Evolutionary conservation across 2,888 invertebrate species (phyloP).

Genomic region (Choreutis nemorana): DNA sequence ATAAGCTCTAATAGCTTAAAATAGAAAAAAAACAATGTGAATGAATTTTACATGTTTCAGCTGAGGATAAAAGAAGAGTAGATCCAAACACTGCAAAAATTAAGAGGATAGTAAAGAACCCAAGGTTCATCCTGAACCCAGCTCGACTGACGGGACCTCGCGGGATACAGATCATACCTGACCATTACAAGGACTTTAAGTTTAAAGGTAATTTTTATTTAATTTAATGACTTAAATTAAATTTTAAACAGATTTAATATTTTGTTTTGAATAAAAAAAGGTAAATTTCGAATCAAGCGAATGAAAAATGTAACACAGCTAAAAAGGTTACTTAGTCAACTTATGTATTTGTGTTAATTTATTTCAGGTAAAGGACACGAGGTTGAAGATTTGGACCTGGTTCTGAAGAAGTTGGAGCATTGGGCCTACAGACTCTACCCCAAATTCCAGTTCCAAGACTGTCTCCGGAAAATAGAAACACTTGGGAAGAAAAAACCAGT

Average conservation of each 20-base stretch:
- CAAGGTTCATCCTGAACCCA: constrained; percentile 72
- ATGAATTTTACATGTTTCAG: constrained; percentile 25
- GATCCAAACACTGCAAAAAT: constrained; percentile 48
- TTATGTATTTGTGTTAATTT: not conserved
- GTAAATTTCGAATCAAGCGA: not conserved
- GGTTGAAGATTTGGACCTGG: constrained; percentile 78
- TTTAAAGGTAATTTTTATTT: constrained; percentile 66
- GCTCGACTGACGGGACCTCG: constrained; percentile 78
- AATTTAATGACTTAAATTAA: constrained; percentile 3
- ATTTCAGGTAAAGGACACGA: constrained; percentile 78
- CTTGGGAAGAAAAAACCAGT: constrained; percentile 84
- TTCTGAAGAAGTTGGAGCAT: constrained; percentile 86
- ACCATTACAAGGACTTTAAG: constrained; percentile 81
- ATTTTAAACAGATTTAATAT: not conserved
- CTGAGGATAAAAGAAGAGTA: constrained; percentile 47
- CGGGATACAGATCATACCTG: constrained; percentile 82
- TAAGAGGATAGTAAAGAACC: constrained; percentile 69
- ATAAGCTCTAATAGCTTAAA: no score
- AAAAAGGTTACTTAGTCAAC: not conserved
- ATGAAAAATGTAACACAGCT: not conserved
- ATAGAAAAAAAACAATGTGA: not conserved
- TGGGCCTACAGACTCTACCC: constrained; percentile 95
- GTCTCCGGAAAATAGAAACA: constrained; percentile 74
- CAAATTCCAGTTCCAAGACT: constrained; percentile 87
- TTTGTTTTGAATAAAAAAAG: constrained; percentile 1